A percentile compares a stretch with the other conserved stretches of the same genome.
Conservation (phyloP, 1,140 invertebrate genomes). For the Tetranychus cinnabarinus region DNA sequence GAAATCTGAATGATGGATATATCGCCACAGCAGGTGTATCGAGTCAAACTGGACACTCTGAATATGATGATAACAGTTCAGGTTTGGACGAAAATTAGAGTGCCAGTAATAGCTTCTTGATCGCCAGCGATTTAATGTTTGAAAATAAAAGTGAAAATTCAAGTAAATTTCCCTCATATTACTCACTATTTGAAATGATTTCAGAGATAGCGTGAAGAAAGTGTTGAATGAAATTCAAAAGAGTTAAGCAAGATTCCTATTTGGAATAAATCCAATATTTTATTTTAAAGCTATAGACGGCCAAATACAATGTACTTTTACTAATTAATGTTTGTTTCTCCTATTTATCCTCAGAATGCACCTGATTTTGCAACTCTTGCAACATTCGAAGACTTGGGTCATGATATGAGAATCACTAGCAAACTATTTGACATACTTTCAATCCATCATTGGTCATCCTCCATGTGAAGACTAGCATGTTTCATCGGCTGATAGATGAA, state of each 20-base stretch:
- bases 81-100: not conserved
- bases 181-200: no score
- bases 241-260: no score
- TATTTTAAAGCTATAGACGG: no score
- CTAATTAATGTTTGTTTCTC: no score
- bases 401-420: slow-evolving; percentile 31
- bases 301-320: no score
- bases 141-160: not conserved
- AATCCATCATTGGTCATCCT: slow-evolving; percentile 84
- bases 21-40: not conserved
- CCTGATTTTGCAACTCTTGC: not conserved
- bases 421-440: slow-evolving; percentile 75
- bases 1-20: not conserved
- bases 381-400: not conserved
- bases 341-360: no score
- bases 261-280: no score
- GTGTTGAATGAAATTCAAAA: no score
- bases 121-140: not conserved
- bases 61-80: not conserved
- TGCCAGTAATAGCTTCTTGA: not conserved
- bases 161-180: no score
- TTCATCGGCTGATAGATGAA: slow-evolving; percentile 70
- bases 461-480: slow-evolving; percentile 92
- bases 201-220: no score
- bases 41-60: not conserved